Percentiles rank a stretch among this genome's conserved stretches.
Conservation (phyloP, 2,797 vertebrate species). For the Poecilia gillii region DNA sequence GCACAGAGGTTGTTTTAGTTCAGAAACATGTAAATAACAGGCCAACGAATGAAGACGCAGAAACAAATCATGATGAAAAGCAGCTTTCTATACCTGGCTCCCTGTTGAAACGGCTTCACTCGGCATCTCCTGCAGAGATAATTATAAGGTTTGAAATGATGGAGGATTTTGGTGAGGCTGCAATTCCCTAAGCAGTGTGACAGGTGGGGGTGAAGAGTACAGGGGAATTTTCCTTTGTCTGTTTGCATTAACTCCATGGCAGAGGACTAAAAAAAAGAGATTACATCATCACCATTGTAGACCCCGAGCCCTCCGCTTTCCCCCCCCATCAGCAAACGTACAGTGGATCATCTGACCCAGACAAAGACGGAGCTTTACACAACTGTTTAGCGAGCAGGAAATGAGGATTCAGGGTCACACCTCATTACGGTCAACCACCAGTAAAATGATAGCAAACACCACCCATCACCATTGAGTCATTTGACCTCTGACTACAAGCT, state of each 20-base stretch:
- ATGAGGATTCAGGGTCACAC: conserved; percentile 56
- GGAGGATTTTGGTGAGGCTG: conserved; percentile 55
- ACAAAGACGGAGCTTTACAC: conserved; percentile 75
- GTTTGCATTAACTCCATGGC: conserved; percentile 65
- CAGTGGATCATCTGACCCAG: conserved; percentile 46
- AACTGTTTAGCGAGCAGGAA: conserved; percentile 78
- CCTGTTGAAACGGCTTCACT: conserved; percentile 6
- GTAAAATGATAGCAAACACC: conserved; percentile 18
- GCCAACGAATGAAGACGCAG: conserved; percentile 17
- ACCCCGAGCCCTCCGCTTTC: conserved; percentile 61
- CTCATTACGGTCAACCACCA: conserved; percentile 69
- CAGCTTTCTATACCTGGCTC: conserved; percentile 51
- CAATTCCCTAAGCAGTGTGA: conserved; percentile 57
- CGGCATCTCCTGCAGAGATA: conserved; percentile 34
- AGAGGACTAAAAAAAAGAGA: conserved; percentile 56
- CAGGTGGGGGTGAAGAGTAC: conserved; percentile 50
- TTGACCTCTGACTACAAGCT: conserved; percentile 63
- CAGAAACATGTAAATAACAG: conserved; percentile 10
- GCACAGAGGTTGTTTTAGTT: conserved; percentile 38
- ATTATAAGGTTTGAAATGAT: conserved; percentile 51
- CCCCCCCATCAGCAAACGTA: conserved; percentile 51
- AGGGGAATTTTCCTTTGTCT: conserved; percentile 69
- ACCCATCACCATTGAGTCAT: conserved; percentile 46
- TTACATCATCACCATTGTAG: conserved; percentile 81
- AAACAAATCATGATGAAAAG: conserved; percentile 13